Base-by-base conservation (phyloP, 2,113 vertebrate species). In the Campylomormyrus numenius region DNA sequence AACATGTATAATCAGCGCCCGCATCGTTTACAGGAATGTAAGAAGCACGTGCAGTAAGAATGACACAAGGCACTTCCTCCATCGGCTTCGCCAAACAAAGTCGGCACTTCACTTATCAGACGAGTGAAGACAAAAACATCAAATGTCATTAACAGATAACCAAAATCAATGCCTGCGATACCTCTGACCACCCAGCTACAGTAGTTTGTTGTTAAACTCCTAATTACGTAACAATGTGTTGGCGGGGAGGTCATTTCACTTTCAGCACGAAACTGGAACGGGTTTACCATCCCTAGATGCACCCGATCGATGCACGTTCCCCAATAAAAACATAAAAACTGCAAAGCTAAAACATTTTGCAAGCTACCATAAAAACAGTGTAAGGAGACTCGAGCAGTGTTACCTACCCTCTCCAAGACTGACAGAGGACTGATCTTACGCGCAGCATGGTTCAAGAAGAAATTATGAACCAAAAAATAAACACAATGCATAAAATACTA, bases 371-470 rank as follows among this genome's bases (percentile, higher is more conserved):
- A n/a, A 77, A 48, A 17, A 45, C 19, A 27, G 39, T 46, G 21
- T 39, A n/a, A 48, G 85, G 49, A 50, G 85, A 87, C 80, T 85
- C 39, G 3, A 48, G 80, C 39, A 83, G 10, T 19, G 39, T 48
- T 85, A 94, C 94, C 27, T 94, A 96, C 96, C 95, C 94, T 77
- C 94, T 92, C 94, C 93, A 93, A 21, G 92, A 94, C 52, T 83
- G 93, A 11, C 62, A 90, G 56, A 92, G 88, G 1, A 90, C 86
- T 49, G 92, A 88, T 56, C 92, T 91, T 90, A 93, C 89, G 52
- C 94, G 93, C 87, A 96, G 92, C 94, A 94, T 94, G 45, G 48
- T 90, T 92, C 66, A 8, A 66, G 17, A 53, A 8, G 50, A 10
- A 53, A 24, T 13, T n/a, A 24, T 21, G 24, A n/a, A 74, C n/a